Base-by-base conservation (phyloP, 2,113 vertebrate genomes). In the Python bivittatus region DNA sequence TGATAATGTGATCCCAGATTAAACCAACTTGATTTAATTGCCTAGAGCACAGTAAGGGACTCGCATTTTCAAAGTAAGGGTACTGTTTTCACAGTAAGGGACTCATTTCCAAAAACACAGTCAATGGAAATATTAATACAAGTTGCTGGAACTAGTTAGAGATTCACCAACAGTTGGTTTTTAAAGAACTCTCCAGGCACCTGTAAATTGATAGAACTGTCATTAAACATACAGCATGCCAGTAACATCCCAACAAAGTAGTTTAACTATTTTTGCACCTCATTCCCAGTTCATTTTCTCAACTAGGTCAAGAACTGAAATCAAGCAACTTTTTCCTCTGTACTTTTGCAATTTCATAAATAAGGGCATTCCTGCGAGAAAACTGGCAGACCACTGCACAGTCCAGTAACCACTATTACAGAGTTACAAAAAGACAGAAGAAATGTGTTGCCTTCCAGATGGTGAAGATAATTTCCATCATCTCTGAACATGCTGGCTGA, bases 291-390 rank as follows among this genome's bases (percentile, higher is more conserved):
- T 86, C 92, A 85, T n/a, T 38, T 88, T 44, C 64, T 86, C 84
- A 88, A 72, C 42, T 84, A 94, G 89, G 27, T n/a, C 86, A 72
- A 44, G 57, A 72, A 79, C 90, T 93, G 86, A 42, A 38, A 56
- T 58, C 86, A 88, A 54, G n/a, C 53, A 57, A 57, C 23, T 38
- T 17, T 57, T 54, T 44, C 33, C n/a, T 68, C 9, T 89, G 42
- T 44, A 54, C 38, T 96, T 93, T 89, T 0, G 90, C 3, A 95
- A 88, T 33, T n/a, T 92, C 58, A 88, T 23, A 88, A 86, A 48
- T 4, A 44, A 54, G 27, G 64, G 61, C 89, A 95, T 60, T 53
- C 83, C 92, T 85, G 88, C 88, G 95, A 96, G 92, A 90, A 57
- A 92, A 48, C 3, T 12, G 90, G 89, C 58, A 84, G 91, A 86